These are phyloP conservation scores for Ophioninae sp. DNA, from an alignment of 2,888 invertebrate genomes.

Conservation along the genomic window DNA sequence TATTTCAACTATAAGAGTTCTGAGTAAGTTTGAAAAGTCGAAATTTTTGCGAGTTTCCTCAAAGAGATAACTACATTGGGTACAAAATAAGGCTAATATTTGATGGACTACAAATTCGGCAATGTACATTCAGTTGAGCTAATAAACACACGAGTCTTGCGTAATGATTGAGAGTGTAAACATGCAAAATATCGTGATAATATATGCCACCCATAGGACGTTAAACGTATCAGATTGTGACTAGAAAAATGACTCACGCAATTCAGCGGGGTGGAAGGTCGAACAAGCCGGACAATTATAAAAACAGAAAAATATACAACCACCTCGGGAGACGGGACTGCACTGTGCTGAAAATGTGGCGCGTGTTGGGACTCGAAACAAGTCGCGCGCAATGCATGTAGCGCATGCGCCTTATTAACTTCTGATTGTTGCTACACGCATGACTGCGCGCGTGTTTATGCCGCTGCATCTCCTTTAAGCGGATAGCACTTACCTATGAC, in stretches of 20 bases:
- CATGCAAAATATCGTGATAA: neutral
- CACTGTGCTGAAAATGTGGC: constrained; percentile 6
- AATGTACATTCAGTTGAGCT: neutral
- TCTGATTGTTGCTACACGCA: neutral
- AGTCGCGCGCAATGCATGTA: constrained; percentile 12
- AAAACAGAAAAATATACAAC: neutral
- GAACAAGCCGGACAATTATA: neutral
- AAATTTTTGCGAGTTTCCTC: neutral
- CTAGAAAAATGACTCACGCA: neutral
- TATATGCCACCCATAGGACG: neutral
- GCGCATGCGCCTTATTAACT: constrained; percentile 10
- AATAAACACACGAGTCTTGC: constrained; percentile 1
- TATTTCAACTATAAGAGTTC: too few relatives aligned
- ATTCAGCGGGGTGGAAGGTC: neutral
- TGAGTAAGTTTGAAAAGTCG: neutral
- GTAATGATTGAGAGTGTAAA: neutral
- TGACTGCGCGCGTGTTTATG: neutral
- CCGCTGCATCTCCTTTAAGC: too few relatives aligned
- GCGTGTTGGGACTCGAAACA: neutral
- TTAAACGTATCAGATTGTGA: neutral
- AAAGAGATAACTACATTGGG: neutral
- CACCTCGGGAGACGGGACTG: neutral
- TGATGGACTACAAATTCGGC: neutral
- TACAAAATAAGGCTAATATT: neutral
- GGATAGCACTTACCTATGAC: too few relatives aligned